Base-by-base conservation (phyloP, 1,140 invertebrate genomes). In the Subanguina moxae region DNA sequence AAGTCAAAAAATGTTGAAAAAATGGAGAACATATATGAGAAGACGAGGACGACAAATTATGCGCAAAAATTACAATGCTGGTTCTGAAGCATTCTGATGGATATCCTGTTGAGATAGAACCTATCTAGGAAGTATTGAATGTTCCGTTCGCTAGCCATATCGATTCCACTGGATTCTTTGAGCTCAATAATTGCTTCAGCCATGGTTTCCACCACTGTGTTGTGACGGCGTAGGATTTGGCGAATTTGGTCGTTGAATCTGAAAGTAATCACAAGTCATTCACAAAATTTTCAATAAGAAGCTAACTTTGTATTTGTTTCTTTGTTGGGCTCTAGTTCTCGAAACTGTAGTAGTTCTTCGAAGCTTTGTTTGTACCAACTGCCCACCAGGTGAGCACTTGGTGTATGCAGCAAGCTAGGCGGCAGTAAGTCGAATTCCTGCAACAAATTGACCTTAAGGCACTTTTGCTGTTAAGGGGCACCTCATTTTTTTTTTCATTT, bases 81-180 rank as follows among this genome's bases (percentile, higher is more conserved):
- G 84, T 97, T 97, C 61, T 98, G 97, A 1, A 98, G 87, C 94
- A 97, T 97, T 76, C 94, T 86, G 77, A 98, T 98, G 30, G 84
- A 86, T 78, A 97, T 94, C 58, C 93, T 87, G 56, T 92, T 96
- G 90, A 96, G 94, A 82, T 95, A 95, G 84, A 95, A 95, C 64
- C 94, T 86, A 84, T 98, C 94, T 28, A 98, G 85, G 86, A 98
- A 98, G 85, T 98, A 98, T 85, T 98, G 95, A 77, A 97, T 94
- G 74, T 90, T 91, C 82, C 91, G 89, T 84, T 96, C 93, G 7
- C 89, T 91, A 56, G 90, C 88, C 30, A 87, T 84, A 80, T 97
- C 92, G 13, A 96, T 88, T 57, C 90, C 88, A 80, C 92, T 88
- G 0, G 89, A 90, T 79, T 97, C 93, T 84, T 96, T 95, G 76